These are phyloP conservation scores for Sebastes kiyomatsui DNA, from an alignment of 2,797 vertebrate genomes.

Conservation along the genomic window DNA sequence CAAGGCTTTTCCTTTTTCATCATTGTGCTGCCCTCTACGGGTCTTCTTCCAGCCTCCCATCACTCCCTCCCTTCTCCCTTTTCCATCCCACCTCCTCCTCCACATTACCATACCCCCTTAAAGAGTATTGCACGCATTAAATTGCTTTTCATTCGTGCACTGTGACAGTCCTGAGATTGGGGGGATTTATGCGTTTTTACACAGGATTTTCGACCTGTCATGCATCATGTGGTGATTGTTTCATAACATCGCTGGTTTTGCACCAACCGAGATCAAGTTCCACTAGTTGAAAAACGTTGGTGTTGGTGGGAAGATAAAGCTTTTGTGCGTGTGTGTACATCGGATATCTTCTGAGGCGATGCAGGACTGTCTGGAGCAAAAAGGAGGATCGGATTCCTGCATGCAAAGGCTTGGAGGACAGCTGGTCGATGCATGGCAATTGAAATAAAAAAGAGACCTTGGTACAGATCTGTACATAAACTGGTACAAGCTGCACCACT, in stretches of 20 bases:
- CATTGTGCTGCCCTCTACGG: constrained; percentile 85
- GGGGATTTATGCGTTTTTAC: constrained; percentile 61
- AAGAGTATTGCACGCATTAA: constrained; percentile 74
- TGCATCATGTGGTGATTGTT: constrained; percentile 49
- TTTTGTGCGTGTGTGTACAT: not conserved
- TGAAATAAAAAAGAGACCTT: constrained; percentile 65
- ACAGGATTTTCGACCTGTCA: constrained; percentile 24
- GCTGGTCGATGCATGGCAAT: constrained; percentile 33
- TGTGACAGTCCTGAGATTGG: constrained; percentile 60
- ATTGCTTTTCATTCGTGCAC: constrained; percentile 73
- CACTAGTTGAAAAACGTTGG: constrained; percentile 73
- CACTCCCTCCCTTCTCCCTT: not conserved
- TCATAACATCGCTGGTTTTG: constrained; percentile 59
- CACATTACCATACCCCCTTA: constrained; percentile 70
- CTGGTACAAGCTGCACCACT: constrained; percentile 76
- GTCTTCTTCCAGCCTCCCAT: constrained; percentile 55
- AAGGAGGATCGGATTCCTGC: constrained; percentile 23
- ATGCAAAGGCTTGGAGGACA: constrained; percentile 13
- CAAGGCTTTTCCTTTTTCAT: constrained; percentile 64
- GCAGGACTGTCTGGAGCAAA: constrained; percentile 11
- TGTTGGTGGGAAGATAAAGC: constrained; percentile 55
- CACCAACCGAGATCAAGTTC: constrained; percentile 75
- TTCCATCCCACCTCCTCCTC: constrained; percentile 36
- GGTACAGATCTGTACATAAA: constrained; percentile 64
- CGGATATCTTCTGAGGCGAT: constrained; percentile 27